Percentiles rank a stretch among this genome's conserved stretches.
Conservation (phyloP, 2,888 invertebrate species). For the Phragmatobia fuliginosa region DNA sequence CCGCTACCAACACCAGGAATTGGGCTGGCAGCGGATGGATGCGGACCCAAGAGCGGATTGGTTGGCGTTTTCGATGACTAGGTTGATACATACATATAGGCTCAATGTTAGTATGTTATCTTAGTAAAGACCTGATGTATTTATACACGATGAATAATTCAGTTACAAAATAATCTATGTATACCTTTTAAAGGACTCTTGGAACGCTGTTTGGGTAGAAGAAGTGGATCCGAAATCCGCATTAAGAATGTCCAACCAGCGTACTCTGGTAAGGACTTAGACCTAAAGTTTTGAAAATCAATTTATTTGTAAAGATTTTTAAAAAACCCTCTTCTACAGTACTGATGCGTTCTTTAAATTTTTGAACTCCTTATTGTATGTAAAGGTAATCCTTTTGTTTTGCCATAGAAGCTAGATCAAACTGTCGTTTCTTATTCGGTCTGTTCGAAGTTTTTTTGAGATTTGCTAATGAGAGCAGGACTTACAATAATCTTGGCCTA, state of each 20-base stretch:
- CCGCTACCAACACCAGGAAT: too few relatives aligned
- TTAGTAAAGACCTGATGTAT: neutral
- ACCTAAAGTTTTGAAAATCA: too few relatives aligned
- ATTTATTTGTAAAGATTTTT: too few relatives aligned
- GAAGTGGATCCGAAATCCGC: conserved; percentile 54
- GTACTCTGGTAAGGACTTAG: conserved; percentile 34
- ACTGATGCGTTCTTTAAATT: neutral
- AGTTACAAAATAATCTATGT: neutral
- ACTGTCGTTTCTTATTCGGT: neutral
- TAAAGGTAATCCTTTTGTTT: neutral
- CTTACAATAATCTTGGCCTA: neutral
- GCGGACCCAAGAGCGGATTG: too few relatives aligned
- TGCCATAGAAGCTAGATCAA: neutral
- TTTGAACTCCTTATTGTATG: neutral
- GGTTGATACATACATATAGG: too few relatives aligned
- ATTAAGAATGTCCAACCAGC: conserved; percentile 41
- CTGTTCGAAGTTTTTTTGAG: too few relatives aligned
- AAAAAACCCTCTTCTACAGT: too few relatives aligned
- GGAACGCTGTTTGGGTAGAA: conserved; percentile 72
- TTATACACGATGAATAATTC: neutral
- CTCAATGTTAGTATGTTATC: too few relatives aligned
- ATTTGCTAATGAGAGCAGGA: neutral
- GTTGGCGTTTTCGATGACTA: too few relatives aligned
- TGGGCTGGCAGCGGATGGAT: too few relatives aligned
- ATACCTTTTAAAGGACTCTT: conserved; percentile 62